Evolutionary conservation across 2,113 vertebrate genomes (phyloP).

Genomic region (Phaethon lepturus): DNA sequence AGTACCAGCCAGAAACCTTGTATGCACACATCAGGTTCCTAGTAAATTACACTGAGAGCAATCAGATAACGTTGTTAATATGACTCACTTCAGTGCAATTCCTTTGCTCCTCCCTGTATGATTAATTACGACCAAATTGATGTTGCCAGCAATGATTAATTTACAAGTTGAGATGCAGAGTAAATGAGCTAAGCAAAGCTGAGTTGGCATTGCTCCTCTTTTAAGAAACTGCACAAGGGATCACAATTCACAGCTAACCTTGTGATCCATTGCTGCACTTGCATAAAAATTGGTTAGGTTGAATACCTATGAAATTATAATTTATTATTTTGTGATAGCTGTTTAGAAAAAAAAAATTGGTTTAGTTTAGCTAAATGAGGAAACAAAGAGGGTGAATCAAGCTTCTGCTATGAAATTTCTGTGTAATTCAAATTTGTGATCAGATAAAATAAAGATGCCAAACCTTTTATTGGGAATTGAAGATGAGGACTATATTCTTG

Average conservation of each 20-base stretch:
- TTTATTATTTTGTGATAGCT: constrained; percentile 23
- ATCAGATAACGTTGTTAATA: constrained; percentile 77
- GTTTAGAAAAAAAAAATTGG: background rate
- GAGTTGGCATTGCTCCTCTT: constrained; percentile 68
- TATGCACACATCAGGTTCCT: constrained; percentile 62
- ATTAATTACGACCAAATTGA: constrained; percentile 83
- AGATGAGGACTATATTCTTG: background rate
- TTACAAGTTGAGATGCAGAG: constrained; percentile 75
- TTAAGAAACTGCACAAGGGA: constrained; percentile 67
- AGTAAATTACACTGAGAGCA: constrained; percentile 73
- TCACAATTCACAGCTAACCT: constrained; percentile 31
- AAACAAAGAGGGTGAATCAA: background rate
- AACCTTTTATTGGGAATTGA: background rate
- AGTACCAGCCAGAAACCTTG: constrained; percentile 45
- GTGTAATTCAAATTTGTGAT: background rate
- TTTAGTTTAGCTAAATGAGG: background rate
- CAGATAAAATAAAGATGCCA: background rate
- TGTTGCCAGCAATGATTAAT: constrained; percentile 82
- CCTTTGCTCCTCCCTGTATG: constrained; percentile 75
- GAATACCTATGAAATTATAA: constrained; percentile 12
- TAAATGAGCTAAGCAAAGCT: constrained; percentile 79
- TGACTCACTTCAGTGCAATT: constrained; percentile 71
- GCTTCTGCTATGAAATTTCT: background rate
- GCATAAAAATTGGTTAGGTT: constrained; percentile 15
- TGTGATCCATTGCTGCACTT: constrained; percentile 9